Evolutionary conservation across 2,888 invertebrate genomes (phyloP).

Genomic region (Agapetus fuscipes): DNA sequence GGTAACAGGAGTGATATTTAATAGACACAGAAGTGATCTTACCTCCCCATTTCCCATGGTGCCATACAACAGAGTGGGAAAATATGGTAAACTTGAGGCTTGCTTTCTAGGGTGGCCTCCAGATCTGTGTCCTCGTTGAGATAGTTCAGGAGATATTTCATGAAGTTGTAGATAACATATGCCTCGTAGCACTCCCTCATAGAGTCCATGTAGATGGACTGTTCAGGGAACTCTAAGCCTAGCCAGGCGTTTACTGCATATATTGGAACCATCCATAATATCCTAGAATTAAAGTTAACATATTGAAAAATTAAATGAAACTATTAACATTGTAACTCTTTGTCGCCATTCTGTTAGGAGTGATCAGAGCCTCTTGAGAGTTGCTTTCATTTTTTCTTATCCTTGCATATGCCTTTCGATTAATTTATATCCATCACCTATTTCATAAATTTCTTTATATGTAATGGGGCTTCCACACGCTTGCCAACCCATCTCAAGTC

Average conservation of each 20-base stretch:
- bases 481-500: too few relatives aligned
- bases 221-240: slow-evolving; percentile 76
- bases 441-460: too few relatives aligned
- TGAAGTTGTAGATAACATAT: slow-evolving; percentile 96
- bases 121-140: slow-evolving; percentile 80
- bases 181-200: slow-evolving; percentile 94
- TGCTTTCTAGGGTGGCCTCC: slow-evolving; percentile 68
- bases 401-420: too few relatives aligned
- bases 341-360: too few relatives aligned
- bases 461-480: too few relatives aligned
- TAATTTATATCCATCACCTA: too few relatives aligned
- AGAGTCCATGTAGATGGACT: slow-evolving; percentile 88
- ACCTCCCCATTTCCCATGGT: slow-evolving; percentile 92
- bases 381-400: too few relatives aligned
- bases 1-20: too few relatives aligned
- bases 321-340: too few relatives aligned
- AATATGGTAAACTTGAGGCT: slow-evolving; percentile 79
- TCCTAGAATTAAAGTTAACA: slow-evolving; percentile 45
- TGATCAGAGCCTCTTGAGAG: too few relatives aligned
- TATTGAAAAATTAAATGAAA: slow-evolving; percentile 2
- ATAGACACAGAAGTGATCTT: too few relatives aligned
- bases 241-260: slow-evolving; percentile 93
- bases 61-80: slow-evolving; percentile 86
- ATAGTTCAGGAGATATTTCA: slow-evolving; percentile 88
- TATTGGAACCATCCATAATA: slow-evolving; percentile 97